Evolutionary conservation across 35 echinoderm and acorn worm species (phyloP).

Genomic region (Ophiothrix spiculata): DNA sequence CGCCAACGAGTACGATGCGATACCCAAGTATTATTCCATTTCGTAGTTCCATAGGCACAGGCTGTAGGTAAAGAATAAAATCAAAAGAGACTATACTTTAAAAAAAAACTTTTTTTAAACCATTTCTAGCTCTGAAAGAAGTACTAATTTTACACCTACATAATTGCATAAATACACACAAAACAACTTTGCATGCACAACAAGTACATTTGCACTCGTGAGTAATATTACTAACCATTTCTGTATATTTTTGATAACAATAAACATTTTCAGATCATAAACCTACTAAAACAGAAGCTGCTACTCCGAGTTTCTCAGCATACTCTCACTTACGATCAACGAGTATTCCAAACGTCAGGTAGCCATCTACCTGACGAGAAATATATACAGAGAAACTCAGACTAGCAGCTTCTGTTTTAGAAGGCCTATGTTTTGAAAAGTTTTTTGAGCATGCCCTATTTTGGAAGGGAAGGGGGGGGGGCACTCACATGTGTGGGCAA

Average conservation of each 20-base stretch:
- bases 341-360: no score
- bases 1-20: neutral
- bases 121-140: neutral
- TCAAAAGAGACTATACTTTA: neutral
- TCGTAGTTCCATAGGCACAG: neutral
- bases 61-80: neutral
- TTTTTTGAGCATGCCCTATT: no score
- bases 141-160: neutral
- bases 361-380: no score
- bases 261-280: no score
- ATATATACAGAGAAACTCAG: no score
- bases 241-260: neutral
- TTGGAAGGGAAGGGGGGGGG: no score
- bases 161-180: neutral
- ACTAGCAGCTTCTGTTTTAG: no score
- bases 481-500: no score
- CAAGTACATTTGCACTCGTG: neutral
- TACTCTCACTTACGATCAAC: no score
- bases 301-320: no score
- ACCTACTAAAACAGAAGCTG: no score
- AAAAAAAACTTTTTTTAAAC: neutral
- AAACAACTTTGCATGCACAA: neutral
- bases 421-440: no score
- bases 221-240: neutral
- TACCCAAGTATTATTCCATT: neutral